Percentiles rank a stretch among this genome's conserved stretches.
Evolutionary conservation across 2,888 invertebrate species (phyloP).

Genomic region (Smittia aterrima): DNA sequence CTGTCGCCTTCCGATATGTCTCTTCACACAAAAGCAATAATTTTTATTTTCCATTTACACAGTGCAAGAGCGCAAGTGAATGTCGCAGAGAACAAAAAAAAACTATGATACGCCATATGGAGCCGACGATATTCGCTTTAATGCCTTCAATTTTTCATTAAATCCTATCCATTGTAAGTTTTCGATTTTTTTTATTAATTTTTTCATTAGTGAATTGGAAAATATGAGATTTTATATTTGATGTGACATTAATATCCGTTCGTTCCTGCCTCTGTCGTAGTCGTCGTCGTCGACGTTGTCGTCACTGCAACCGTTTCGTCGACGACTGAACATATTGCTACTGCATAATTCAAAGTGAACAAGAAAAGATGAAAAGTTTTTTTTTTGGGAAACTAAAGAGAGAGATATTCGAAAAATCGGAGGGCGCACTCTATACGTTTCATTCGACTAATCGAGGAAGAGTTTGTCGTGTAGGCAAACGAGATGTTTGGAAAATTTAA

Average conservation of each 20-base stretch:
- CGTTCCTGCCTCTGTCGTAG: not conserved
- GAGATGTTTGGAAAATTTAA: conserved; percentile 37
- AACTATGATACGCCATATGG: conserved; percentile 25
- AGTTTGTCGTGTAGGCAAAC: not conserved
- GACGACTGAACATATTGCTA: not conserved
- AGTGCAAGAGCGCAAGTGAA: not conserved
- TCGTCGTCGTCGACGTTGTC: not conserved
- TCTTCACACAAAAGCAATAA: no score
- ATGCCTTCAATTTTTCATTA: conserved; percentile 35
- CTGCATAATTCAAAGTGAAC: not conserved
- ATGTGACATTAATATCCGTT: conserved; percentile 21
- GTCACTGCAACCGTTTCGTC: not conserved
- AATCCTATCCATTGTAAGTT: not conserved
- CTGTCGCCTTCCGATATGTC: no score
- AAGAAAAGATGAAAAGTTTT: not conserved
- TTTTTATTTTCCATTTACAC: not conserved
- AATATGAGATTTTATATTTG: not conserved
- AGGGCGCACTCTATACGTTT: not conserved
- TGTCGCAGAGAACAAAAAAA: not conserved
- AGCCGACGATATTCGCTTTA: conserved; percentile 34
- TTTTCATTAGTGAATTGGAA: not conserved
- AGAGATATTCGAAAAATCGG: not conserved
- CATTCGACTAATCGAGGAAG: no score
- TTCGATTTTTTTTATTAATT: not conserved
- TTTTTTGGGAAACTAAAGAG: not conserved